These are phyloP conservation scores for Anolis apletophallus DNA, from an alignment of 2,797 vertebrate genomes.

Conservation along the genomic window DNA sequence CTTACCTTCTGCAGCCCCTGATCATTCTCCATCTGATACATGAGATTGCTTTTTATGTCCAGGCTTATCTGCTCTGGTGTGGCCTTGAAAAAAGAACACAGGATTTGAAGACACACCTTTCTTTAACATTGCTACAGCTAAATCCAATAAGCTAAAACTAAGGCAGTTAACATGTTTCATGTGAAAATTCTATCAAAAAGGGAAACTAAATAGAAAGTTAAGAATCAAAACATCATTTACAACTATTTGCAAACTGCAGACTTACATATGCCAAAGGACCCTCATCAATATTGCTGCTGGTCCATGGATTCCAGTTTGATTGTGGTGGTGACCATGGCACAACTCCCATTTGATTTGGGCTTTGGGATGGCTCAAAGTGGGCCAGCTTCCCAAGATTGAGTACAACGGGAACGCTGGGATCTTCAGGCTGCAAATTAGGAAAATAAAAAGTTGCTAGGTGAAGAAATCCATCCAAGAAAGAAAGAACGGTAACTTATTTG, in stretches of 20 bases:
- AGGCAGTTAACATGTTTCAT: background rate
- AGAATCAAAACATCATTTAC: background rate
- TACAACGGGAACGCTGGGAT: slow-evolving; percentile 80
- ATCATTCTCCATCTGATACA: slow-evolving; percentile 87
- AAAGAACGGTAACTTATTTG: background rate
- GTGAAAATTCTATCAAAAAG: background rate
- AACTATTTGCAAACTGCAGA: slow-evolving; percentile 32
- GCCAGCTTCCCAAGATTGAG: slow-evolving; percentile 90
- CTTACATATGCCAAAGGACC: slow-evolving; percentile 90
- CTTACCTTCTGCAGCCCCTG: slow-evolving; percentile 85
- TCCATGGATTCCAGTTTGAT: slow-evolving; percentile 99
- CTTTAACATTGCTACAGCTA: background rate
- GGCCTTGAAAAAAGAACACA: slow-evolving; percentile 78
- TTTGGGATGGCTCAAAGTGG: slow-evolving; percentile 90
- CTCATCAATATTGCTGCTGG: slow-evolving; percentile 96
- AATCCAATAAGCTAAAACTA: background rate
- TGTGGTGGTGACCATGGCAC: slow-evolving; percentile 98
- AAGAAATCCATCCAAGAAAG: background rate
- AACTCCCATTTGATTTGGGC: slow-evolving; percentile 85
- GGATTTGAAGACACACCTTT: background rate
- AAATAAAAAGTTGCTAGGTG: background rate
- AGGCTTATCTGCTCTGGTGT: slow-evolving; percentile 92
- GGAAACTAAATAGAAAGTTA: background rate
- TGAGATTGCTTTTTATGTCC: slow-evolving; percentile 86
- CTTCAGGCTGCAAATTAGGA: slow-evolving; percentile 78